A percentile compares a stretch with the other conserved stretches of the same genome.
These are phyloP conservation scores for Chironomus striatipennis DNA, from an alignment of 1,140 invertebrate genomes.

Conservation along the genomic window DNA sequence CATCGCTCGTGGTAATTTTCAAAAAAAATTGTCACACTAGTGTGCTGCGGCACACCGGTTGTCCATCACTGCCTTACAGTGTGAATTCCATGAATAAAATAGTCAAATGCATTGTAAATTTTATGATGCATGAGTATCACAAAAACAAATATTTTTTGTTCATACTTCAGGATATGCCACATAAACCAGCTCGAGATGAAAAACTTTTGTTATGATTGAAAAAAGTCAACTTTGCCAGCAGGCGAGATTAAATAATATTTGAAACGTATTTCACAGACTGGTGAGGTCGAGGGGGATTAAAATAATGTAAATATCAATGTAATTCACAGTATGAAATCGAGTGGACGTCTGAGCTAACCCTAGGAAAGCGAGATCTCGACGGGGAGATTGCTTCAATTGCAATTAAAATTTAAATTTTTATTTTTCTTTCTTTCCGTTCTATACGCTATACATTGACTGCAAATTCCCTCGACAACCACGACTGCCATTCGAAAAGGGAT, in stretches of 20 bases:
- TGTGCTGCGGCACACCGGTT: no score
- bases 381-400: no score
- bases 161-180: background rate
- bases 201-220: background rate
- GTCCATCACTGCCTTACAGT: no score
- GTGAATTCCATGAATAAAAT: no score
- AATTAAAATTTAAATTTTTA: no score
- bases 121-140: background rate
- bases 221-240: background rate
- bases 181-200: background rate
- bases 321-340: background rate
- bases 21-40: no score
- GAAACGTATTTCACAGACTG: background rate
- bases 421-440: no score
- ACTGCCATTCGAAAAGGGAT: no score
- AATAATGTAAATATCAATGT: background rate
- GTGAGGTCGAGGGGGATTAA: background rate
- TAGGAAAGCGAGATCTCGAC: no score
- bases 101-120: background rate
- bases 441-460: no score
- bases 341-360: background rate
- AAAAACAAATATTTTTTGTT: background rate
- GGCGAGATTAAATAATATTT: background rate
- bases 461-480: no score
- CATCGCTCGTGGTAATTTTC: no score